Base-by-base conservation (phyloP, 2,113 vertebrate genomes). In the Prunella himalayana region DNA sequence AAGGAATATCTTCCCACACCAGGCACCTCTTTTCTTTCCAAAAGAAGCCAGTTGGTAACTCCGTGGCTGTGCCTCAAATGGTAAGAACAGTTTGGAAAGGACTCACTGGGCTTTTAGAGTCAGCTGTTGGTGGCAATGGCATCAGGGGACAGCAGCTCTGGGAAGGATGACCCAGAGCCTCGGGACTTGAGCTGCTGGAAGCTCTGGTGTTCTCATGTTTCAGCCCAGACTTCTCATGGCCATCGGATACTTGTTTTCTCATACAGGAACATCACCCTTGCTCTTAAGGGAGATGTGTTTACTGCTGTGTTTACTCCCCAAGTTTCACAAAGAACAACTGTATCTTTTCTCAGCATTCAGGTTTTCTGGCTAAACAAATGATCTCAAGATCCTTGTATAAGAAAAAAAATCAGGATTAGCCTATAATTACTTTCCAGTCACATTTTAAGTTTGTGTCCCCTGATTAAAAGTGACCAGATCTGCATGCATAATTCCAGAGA, bases 211-310 rank as follows among this genome's bases (percentile, higher is more conserved):
- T 92, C 95, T 96, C 95, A 39, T 47, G 76, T 97, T 97, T 95
- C 95, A 97, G 92, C 37, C 56, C 77, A 50, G 83, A 56, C 89
- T 94, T 20, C 61, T 82, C 92, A 37, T 65, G 81, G 93, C 94
- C 92, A 97, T 88, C 33, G 69, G 96, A 96, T 94, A 97, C 94
- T 95, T 94, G 94, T 95, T 95, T 94, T 66, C 95, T 86, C 39
- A 2, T n/a, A 39, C 9, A 11, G 47, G 65, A 82, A 63, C 85
- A 94, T 95, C 76, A 77, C 90, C 72, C 92, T 65, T 73, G 86
- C 94, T 94, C 86, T 93, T 93, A 65, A 86, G 82, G 68, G 90
- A 90, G 76, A 33, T 69, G 75, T 93, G 92, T 95, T 97, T 96
- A 95, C 88, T 73, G 64, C 60, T 82, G 85, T 93, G 90, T 96